These are phyloP conservation scores for Aurelia sp. DNA, from an alignment of 30 jellyfish, hydroid and myxozoan genomes.

Conservation along the genomic window DNA sequence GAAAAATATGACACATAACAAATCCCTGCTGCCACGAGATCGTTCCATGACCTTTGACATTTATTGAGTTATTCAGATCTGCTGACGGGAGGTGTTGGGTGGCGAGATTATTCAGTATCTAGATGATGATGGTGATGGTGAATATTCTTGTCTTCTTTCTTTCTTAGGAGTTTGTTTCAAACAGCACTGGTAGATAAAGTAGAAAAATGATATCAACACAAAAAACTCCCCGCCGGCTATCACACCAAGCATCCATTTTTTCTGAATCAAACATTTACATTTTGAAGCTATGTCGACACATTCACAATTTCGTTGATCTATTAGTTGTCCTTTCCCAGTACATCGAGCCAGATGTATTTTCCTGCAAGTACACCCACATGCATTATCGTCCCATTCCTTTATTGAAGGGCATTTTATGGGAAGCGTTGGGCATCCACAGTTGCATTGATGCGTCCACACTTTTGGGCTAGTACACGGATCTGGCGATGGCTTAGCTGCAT, in stretches of 20 bases:
- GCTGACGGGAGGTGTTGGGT: too few relatives aligned
- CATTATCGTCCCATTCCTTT: conserved; percentile 49
- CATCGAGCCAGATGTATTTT: conserved; percentile 30
- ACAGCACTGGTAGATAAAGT: conserved; percentile 22
- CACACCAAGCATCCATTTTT: not conserved
- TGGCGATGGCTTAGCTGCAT: conserved; percentile 3
- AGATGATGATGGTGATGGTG: too few relatives aligned
- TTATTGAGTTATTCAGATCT: too few relatives aligned
- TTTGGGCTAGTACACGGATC: conserved; percentile 27
- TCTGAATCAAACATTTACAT: conserved; percentile 30
- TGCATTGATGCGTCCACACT: conserved; percentile 26
- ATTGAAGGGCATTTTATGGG: conserved; percentile 9
- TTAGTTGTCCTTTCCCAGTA: not conserved
- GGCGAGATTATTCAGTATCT: too few relatives aligned
- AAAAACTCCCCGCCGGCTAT: conserved; percentile 29
- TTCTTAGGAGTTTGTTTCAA: not conserved
- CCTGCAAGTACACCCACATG: conserved; percentile 43
- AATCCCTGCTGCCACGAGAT: too few relatives aligned
- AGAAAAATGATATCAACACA: not conserved
- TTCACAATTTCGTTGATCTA: conserved; percentile 24
- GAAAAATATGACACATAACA: too few relatives aligned
- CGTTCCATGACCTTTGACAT: too few relatives aligned
- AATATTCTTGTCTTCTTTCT: too few relatives aligned
- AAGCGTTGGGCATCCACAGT: conserved; percentile 32
- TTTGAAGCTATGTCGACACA: conserved; percentile 6